Percentiles rank a stretch among this genome's conserved stretches.
phyloP scores from a whole-genome alignment of 2,797 vertebrate genomes.

The Pagetopsis macropterus region DNA sequence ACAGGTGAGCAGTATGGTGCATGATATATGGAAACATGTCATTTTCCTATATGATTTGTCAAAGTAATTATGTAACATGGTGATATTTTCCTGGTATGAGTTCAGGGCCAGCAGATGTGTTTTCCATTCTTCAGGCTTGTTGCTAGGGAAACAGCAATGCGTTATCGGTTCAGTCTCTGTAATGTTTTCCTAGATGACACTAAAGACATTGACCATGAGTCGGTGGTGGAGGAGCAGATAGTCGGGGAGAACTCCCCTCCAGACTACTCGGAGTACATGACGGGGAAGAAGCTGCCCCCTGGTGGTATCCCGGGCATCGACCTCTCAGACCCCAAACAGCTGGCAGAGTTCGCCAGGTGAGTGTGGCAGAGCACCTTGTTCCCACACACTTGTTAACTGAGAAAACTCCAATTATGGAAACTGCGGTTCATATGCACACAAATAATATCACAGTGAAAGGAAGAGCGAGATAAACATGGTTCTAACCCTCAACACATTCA shows the following conservation, averaged over 20 bases:
- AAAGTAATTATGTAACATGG: slow-evolving; percentile 5
- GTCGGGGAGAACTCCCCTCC: slow-evolving; percentile 97
- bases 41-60: background rate
- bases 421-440: background rate
- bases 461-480: background rate
- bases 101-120: slow-evolving; percentile 4
- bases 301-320: slow-evolving; percentile 98
- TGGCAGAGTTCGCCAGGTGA: slow-evolving; percentile 99
- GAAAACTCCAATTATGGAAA: background rate
- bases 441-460: background rate
- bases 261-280: slow-evolving; percentile 99
- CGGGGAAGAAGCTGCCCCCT: slow-evolving; percentile 97
- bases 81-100: background rate
- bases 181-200: slow-evolving; percentile 92
- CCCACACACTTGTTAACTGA: background rate
- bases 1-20: background rate
- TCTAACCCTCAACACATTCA: background rate
- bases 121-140: slow-evolving; percentile 27
- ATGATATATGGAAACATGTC: background rate
- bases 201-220: slow-evolving; percentile 98
- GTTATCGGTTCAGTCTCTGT: slow-evolving; percentile 83
- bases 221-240: slow-evolving; percentile 98
- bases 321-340: slow-evolving; percentile 97
- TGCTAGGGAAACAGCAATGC: slow-evolving; percentile 49
- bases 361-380: slow-evolving; percentile 26